These are phyloP conservation scores for Enteromius unitaeniatus DNA, from an alignment of 2,797 vertebrate species.

Conservation along the genomic window DNA sequence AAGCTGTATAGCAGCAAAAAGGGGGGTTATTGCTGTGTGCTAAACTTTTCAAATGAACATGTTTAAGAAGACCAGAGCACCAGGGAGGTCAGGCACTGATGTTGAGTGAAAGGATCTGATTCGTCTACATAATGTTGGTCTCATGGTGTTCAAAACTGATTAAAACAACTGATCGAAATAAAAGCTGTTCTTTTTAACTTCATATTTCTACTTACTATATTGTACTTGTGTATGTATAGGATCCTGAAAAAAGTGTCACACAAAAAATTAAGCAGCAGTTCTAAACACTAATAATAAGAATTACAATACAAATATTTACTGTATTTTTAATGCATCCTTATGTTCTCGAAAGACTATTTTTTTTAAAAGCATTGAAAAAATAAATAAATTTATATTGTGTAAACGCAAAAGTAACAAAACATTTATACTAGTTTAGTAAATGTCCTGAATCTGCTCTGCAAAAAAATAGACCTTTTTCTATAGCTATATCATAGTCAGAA, in stretches of 20 bases:
- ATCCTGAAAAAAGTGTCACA: not conserved
- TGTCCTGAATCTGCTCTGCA: not conserved
- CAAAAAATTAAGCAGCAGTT: not conserved
- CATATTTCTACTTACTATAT: no score
- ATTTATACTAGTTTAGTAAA: not conserved
- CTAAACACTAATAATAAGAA: not conserved
- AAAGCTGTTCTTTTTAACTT: not conserved
- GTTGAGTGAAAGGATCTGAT: not conserved
- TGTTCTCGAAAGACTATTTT: not conserved
- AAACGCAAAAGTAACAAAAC: not conserved
- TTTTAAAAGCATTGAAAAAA: not conserved
- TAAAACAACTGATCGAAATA: not conserved
- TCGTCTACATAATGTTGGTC: not conserved
- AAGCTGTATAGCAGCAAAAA: not conserved
- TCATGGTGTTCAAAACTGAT: not conserved
- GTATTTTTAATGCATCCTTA: not conserved
- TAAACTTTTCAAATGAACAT: not conserved
- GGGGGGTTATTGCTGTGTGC: not conserved
- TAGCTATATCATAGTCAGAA: not conserved
- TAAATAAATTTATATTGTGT: not conserved
- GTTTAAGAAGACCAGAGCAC: constrained; percentile 9
- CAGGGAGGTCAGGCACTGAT: not conserved
- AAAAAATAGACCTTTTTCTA: not conserved
- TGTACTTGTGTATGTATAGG: not conserved
- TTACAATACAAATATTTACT: not conserved